Percentiles rank a stretch among this genome's conserved stretches.
Evolutionary conservation across 2,113 vertebrate species (phyloP).

Genomic region (Platycercus adscitus): DNA sequence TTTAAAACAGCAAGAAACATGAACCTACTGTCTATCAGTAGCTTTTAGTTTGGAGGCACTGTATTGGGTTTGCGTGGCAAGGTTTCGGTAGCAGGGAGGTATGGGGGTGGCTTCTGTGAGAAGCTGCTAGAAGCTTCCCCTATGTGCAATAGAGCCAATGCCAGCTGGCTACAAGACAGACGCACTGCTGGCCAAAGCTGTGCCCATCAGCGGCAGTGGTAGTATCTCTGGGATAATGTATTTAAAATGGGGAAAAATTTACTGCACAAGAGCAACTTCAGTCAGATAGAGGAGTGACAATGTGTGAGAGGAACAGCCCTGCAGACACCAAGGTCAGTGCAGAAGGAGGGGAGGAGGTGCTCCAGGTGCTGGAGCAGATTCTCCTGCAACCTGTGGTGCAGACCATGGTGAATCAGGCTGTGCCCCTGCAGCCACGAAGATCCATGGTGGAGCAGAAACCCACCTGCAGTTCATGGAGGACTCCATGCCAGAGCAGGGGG

Average conservation of each 20-base stretch:
- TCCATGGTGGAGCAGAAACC: background rate
- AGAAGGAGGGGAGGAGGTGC: background rate
- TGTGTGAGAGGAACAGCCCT: background rate
- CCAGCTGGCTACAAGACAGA: background rate
- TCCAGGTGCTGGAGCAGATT: background rate
- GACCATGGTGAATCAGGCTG: background rate
- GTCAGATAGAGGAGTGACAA: background rate
- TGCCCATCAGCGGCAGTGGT: background rate
- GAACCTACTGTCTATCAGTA: background rate
- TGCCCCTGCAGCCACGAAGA: background rate
- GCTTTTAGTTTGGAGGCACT: background rate
- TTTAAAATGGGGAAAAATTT: background rate
- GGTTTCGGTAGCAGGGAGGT: background rate
- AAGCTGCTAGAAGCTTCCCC: background rate
- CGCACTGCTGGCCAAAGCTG: fast-evolving
- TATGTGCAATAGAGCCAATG: background rate
- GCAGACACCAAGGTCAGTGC: background rate
- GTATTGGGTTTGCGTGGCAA: background rate
- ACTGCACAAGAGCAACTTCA: background rate
- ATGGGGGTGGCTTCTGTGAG: background rate
- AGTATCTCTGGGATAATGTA: background rate
- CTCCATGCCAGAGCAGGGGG: background rate
- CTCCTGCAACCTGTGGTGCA: background rate
- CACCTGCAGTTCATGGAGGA: background rate
- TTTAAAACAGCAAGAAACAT: background rate